Base-by-base conservation (phyloP, 1,140 invertebrate genomes). In the Leucophenga varia region DNA sequence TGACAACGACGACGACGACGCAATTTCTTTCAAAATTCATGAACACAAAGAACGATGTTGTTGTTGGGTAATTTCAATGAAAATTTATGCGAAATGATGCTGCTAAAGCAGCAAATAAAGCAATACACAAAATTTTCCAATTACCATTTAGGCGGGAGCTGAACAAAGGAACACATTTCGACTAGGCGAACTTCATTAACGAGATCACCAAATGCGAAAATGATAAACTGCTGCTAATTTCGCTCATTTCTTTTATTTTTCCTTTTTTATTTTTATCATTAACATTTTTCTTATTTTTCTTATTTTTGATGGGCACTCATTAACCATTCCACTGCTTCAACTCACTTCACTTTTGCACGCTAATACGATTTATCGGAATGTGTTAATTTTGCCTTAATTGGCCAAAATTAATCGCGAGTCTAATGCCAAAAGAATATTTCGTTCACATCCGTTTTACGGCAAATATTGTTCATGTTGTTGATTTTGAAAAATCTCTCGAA, bases 351-450 rank as follows among this genome's bases (percentile, higher is more conserved):
- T 35, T 38, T 25, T 5, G 13, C 10, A 34, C 45, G 20, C 19
- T 48, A 7, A 20, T 40, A 22, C 25, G 28, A 37, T 48, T 48
- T 42, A 41, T 48, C 46, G 38, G 39, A 41, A 41, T 19, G 20
- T 48, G 46, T 48, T 40, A 48, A 48, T 48, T 25, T 48, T 25
- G 46, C 19, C 46, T 34, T 41, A 42, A 48, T 41, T 48, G 46
- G 28, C 28, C 28, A 14, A 40, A 47, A 47, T 47, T 41, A 47
- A 47, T 47, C 37, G 46, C 28, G 38, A 13, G 39, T 30, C 18
- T 6, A 25, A 25, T 25, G 10, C 10, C 22, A n/a, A n/a, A n/a
- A n/a, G n/a, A n/a, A n/a, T n/a, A n/a, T n/a, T n/a, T n/a, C n/a
- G n/a, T 25, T 25, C 22, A 25, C 22, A 10, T 25, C 13, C 31